These are phyloP conservation scores for Erebia epiphron DNA, from an alignment of 2,888 invertebrate species.

Conservation along the genomic window DNA sequence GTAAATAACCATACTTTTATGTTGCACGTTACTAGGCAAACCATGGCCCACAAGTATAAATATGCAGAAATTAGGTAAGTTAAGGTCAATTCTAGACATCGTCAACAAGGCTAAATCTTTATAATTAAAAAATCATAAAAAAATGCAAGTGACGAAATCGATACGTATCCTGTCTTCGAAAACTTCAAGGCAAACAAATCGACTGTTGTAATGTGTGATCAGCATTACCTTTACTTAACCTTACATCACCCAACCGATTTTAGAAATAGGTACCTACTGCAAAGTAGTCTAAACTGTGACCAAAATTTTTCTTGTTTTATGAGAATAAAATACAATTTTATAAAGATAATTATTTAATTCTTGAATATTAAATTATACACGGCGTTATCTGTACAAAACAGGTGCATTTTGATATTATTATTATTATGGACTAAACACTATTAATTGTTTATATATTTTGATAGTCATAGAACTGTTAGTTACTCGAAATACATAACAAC, in stretches of 20 bases:
- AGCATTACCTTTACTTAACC: too few species aligned
- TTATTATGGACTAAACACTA: conserved; percentile 20
- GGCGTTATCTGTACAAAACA: conserved; percentile 58
- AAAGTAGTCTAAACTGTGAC: not conserved
- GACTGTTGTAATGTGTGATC: too few species aligned
- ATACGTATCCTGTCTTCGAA: too few species aligned
- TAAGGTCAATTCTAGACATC: too few species aligned
- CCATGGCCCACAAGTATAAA: too few species aligned
- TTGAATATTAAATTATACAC: conserved; percentile 49
- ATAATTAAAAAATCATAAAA: not conserved
- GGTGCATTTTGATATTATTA: conserved; percentile 38
- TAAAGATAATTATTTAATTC: conserved; percentile 53
- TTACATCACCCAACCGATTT: too few species aligned
- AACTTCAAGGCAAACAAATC: too few species aligned
- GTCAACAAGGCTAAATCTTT: not conserved
- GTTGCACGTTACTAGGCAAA: too few species aligned
- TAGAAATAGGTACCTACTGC: too few species aligned
- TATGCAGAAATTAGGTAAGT: too few species aligned
- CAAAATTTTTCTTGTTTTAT: not conserved
- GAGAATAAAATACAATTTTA: conserved; percentile 19
- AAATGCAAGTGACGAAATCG: not conserved
- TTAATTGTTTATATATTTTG: conserved; percentile 25
- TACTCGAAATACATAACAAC: conserved; percentile 29
- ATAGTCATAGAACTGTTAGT: conserved; percentile 27
- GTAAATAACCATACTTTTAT: too few species aligned